Evolutionary conservation across 35 echinoderm and acorn worm species (phyloP).

Genomic region (Heliocidaris tuberculata): DNA sequence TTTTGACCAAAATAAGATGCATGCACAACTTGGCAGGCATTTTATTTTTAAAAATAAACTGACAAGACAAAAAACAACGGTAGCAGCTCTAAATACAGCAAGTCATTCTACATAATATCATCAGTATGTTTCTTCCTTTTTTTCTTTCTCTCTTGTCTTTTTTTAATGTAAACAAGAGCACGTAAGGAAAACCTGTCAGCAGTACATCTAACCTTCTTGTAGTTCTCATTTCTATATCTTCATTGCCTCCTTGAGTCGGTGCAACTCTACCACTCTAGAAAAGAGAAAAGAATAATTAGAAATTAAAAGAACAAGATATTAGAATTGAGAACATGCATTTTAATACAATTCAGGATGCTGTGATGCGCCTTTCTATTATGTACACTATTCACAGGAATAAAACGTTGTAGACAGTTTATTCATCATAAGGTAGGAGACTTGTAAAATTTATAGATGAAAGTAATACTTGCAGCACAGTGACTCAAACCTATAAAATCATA

Average conservation of each 20-base stretch:
- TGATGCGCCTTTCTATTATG: too few relatives aligned
- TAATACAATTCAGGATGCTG: too few relatives aligned
- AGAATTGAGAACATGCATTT: too few relatives aligned
- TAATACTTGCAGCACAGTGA: too few relatives aligned
- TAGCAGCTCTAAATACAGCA: not conserved
- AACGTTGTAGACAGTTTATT: too few relatives aligned
- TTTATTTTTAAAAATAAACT: not conserved
- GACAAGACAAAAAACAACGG: not conserved
- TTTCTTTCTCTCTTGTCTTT: too few relatives aligned
- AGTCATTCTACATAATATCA: not conserved
- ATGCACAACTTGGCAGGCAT: not conserved
- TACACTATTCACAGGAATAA: too few relatives aligned
- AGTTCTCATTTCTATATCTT: slow-evolving; percentile 46
- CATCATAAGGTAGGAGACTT: too few relatives aligned
- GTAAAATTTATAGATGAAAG: too few relatives aligned
- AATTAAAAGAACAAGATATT: not conserved
- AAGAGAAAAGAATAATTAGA: not conserved
- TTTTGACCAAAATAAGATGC: not conserved
- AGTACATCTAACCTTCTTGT: slow-evolving; percentile 47
- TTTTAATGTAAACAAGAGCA: not conserved
- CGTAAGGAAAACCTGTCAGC: not conserved
- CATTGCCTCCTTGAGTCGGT: slow-evolving; percentile 41
- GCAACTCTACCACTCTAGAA: slow-evolving; percentile 48
- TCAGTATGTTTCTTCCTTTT: not conserved
- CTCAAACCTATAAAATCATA: too few relatives aligned